These are phyloP conservation scores for Lithophane leautieri DNA, from an alignment of 2,888 invertebrate species.

Conservation along the genomic window DNA sequence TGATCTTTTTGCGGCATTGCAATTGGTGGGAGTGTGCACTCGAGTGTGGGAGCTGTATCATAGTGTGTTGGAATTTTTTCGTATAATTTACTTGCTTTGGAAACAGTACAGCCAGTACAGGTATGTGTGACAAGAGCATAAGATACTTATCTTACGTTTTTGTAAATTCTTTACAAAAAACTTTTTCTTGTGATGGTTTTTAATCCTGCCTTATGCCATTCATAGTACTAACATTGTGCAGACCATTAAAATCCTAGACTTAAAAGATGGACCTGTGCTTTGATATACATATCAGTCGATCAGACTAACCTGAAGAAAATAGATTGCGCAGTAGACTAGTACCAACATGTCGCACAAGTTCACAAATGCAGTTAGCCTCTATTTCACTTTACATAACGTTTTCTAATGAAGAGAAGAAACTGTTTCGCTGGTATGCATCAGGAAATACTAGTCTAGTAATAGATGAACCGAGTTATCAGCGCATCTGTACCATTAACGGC, in stretches of 20 bases:
- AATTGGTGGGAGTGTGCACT: conserved; percentile 36
- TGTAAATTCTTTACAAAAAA: neutral
- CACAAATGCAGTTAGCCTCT: conserved; percentile 37
- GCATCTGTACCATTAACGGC: conserved; percentile 84
- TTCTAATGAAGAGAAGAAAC: conserved; percentile 54
- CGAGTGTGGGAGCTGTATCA: conserved; percentile 52
- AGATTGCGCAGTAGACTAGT: conserved; percentile 18
- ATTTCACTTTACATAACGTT: conserved; percentile 55
- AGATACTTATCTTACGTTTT: neutral
- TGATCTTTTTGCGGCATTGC: conserved; percentile 43
- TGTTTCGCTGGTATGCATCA: conserved; percentile 64
- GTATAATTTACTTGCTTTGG: conserved; percentile 26
- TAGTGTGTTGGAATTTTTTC: conserved; percentile 30
- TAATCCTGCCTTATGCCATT: neutral
- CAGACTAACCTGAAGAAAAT: neutral
- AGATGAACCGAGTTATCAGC: conserved; percentile 80
- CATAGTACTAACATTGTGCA: neutral
- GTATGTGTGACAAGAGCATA: neutral
- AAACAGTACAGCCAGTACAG: conserved; percentile 25
- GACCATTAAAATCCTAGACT: neutral
- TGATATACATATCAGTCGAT: neutral
- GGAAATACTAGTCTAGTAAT: conserved; percentile 72
- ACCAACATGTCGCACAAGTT: conserved; percentile 28
- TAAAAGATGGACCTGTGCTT: neutral
- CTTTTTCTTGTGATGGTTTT: neutral